Conservation (phyloP, 2,113 vertebrate genomes). For the Puffinus mauretanicus region DNA sequence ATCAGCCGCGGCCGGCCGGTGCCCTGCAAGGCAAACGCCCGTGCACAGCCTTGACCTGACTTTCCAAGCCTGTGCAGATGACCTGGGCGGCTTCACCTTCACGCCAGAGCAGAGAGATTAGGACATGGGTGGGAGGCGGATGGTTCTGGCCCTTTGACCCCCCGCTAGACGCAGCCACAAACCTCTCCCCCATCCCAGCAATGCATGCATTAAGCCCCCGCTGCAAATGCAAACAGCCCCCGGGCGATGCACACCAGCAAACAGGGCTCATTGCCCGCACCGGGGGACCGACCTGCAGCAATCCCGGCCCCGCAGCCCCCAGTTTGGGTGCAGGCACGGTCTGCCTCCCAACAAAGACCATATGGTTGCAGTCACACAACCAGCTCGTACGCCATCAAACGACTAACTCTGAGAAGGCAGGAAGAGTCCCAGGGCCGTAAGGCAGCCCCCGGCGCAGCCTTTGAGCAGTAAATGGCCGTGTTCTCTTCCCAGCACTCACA, state of each 20-base stretch:
- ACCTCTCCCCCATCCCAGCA: neutral
- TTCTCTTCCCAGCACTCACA: conserved; percentile 43
- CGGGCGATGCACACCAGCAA: neutral
- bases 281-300: neutral
- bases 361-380: neutral
- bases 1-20: rapidly evolving
- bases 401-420: neutral
- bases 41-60: neutral
- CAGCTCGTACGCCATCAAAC: neutral
- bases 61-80: neutral
- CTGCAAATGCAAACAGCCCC: neutral
- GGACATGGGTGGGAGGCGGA: rapidly evolving
- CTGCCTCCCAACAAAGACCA: neutral
- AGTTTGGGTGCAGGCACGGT: neutral
- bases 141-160: neutral
- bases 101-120: rapidly evolving
- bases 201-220: neutral
- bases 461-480: conserved; percentile 15
- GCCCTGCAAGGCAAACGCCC: neutral
- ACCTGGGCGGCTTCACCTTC: neutral
- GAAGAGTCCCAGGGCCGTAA: neutral
- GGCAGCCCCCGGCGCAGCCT: neutral
- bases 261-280: rapidly evolving
- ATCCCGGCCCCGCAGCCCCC: neutral
- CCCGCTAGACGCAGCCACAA: neutral